Evolutionary conservation across 2,113 vertebrate genomes (phyloP), one percentile per base, ranked within the genome.

Genomic region (Dryoscopus gambensis): DNA sequence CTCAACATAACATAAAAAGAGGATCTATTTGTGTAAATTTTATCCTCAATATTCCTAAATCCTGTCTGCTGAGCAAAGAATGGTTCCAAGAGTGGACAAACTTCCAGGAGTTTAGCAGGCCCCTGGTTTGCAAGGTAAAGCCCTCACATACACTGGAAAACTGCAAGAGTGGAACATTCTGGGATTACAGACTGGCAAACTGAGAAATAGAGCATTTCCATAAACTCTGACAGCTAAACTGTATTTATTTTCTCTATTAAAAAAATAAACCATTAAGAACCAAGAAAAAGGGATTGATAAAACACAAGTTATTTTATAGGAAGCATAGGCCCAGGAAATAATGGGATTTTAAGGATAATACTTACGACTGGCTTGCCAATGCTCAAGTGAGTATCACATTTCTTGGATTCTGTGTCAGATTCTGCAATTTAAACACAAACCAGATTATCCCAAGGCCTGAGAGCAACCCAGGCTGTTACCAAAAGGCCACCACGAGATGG

Each of bases 311-410:
- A 68, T 57, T 60, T 92, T 35, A 90, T 5, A 86, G 63, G 31
- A 70, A 80, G 60, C 10, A 69, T 3, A 89, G 42, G 56, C 64
- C 50, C 27, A 52, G 50, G 24, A 55, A 62, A 93, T 10, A 78
- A 55, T 7, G 84, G 62, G 33, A n/a, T 87, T 93, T 93, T 81
- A 89, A 88, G 89, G 71, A 49, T 27, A 63, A 93, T 96, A 98
- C 98, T 98, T 97, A 98, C 98, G 4, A 97, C 73, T 81, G 98
- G 98, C 87, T 98, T 98, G 93, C 84, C 92, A 96, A 98, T 95
- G 88, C 94, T 96, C 78, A 97, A 97, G 73, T 97, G 97, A 83
- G 70, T 86, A 86, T 98, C 98, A 91, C 96, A 97, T 75, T 97
- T 97, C 95, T 97, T 97, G 80, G 93, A 92, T 95, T 98, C 98